Evolutionary conservation across 35 echinoderm and acorn worm species (phyloP).

Genomic region (Ophioderma brevispina): DNA sequence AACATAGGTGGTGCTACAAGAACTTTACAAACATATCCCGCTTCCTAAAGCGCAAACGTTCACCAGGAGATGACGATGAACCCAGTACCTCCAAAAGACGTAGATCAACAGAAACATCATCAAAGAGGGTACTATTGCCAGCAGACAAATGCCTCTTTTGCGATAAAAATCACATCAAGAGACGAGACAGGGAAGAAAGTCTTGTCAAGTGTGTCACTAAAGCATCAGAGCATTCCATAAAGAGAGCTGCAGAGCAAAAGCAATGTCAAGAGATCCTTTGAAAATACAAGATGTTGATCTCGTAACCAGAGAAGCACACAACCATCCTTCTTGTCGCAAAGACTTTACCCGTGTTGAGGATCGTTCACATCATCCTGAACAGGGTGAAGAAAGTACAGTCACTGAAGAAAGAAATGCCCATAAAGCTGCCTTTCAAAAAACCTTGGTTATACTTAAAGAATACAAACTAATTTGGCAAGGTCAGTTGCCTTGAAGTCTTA

Average conservation of each 20-base stretch:
- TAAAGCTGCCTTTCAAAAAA: conserved; percentile 9
- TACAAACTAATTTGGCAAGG: no score
- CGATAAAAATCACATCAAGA: background rate
- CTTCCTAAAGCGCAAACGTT: background rate
- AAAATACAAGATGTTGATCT: conserved; percentile 48
- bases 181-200: conserved; percentile 8
- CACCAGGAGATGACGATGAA: background rate
- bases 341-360: background rate
- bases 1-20: conserved; percentile 27
- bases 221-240: background rate
- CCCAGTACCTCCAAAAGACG: background rate
- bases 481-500: no score
- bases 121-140: background rate
- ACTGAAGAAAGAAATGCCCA: conserved; percentile 19
- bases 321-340: conserved; percentile 44
- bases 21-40: conserved; percentile 34
- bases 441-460: no score
- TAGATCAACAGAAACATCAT: background rate
- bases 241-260: background rate
- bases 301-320: conserved; percentile 49
- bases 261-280: background rate
- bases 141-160: conserved; percentile 4
- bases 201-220: conserved; percentile 19
- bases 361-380: background rate
- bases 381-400: background rate